Conservation (phyloP, 2,113 vertebrate genomes). For the Brachyhypopomus gauderio region DNA sequence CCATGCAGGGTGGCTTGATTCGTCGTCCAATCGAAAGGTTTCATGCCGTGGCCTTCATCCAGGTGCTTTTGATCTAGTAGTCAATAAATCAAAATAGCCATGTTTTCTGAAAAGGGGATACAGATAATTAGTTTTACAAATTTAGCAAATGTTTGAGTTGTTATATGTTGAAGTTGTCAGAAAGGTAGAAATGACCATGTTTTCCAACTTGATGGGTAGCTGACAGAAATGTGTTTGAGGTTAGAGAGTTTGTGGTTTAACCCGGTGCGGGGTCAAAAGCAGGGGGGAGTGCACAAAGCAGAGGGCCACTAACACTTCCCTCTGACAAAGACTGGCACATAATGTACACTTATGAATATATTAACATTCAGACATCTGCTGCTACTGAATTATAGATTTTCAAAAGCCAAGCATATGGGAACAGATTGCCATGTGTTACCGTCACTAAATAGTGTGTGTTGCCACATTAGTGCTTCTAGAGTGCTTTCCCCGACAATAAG, state of each 20-base stretch:
- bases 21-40: conserved; percentile 8
- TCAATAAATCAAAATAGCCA: neutral
- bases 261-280: neutral
- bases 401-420: conserved; percentile 75
- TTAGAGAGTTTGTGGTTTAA: neutral
- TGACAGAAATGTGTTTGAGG: neutral
- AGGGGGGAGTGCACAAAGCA: neutral
- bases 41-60: conserved; percentile 48
- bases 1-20: conserved; percentile 1
- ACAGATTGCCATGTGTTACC: conserved; percentile 70
- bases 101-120: neutral
- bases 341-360: conserved; percentile 72
- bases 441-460: conserved; percentile 71
- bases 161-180: neutral
- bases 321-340: conserved; percentile 39
- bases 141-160: neutral
- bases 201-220: neutral
- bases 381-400: conserved; percentile 80
- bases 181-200: neutral
- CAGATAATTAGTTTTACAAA: neutral
- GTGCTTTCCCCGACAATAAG: conserved; percentile 37
- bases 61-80: conserved; percentile 22
- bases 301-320: neutral
- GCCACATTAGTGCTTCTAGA: conserved; percentile 62
- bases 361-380: conserved; percentile 77